phyloP scores from a whole-genome alignment of 1,140 invertebrate genomes.

The Riptortus pedestris region DNA sequence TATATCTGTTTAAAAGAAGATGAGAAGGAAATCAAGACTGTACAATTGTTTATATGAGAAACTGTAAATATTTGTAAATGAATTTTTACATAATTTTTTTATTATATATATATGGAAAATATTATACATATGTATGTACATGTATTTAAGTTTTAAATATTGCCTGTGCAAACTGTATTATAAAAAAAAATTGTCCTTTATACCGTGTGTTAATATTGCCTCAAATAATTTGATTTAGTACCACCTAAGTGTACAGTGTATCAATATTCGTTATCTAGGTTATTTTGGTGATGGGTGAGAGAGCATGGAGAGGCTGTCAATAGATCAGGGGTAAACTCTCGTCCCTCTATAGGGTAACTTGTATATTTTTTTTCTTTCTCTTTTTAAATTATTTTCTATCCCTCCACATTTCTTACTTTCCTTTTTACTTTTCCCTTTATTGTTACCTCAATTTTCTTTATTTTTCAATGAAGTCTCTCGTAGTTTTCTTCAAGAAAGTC shows the following conservation, averaged over 20 bases:
- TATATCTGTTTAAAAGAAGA: slow-evolving; percentile 22
- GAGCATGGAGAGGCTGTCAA: neutral
- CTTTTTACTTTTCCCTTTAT: too few species aligned
- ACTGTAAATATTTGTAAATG: slow-evolving; percentile 28
- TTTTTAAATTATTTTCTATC: too few species aligned
- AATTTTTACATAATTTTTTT: slow-evolving; percentile 29
- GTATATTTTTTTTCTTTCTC: too few species aligned
- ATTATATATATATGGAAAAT: slow-evolving; percentile 22
- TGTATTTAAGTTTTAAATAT: slow-evolving; percentile 17
- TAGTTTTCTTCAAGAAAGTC: too few species aligned
- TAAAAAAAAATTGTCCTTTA: slow-evolving; percentile 10
- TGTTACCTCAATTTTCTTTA: too few species aligned
- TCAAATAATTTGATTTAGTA: slow-evolving; percentile 17
- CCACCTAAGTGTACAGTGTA: slow-evolving; percentile 22
- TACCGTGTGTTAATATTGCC: slow-evolving; percentile 1
- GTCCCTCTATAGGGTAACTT: too few species aligned
- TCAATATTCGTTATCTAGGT: slow-evolving; percentile 22
- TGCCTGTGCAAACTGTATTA: slow-evolving; percentile 21
- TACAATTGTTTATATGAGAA: slow-evolving; percentile 27
- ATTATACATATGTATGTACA: slow-evolving; percentile 23
- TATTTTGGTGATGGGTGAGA: neutral
- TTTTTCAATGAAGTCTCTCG: too few species aligned
- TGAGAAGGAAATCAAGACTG: slow-evolving; percentile 21
- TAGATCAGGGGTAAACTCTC: too few species aligned
- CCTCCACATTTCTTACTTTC: neutral